Evolutionary conservation across 2,797 vertebrate genomes (phyloP).

Genomic region (Brachyalestes nurse): DNA sequence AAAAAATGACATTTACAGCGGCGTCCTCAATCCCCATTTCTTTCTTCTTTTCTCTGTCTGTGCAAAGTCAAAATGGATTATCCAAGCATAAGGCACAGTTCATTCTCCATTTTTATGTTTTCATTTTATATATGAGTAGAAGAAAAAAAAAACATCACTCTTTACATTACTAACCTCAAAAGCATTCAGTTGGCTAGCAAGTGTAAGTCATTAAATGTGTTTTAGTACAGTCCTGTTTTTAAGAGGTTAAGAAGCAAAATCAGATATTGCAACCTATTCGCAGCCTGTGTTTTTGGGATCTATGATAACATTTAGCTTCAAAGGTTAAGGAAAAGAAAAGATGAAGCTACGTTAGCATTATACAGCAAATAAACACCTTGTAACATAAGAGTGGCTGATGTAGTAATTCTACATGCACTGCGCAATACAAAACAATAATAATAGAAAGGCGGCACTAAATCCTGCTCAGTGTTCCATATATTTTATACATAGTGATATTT

Average conservation of each 20-base stretch:
- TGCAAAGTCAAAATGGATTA: conserved; percentile 1
- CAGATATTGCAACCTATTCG: not conserved
- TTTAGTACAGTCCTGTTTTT: not conserved
- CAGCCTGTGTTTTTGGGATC: not conserved
- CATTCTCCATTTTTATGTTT: not conserved
- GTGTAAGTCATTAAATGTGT: not conserved
- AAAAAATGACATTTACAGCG: not conserved
- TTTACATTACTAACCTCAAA: not conserved
- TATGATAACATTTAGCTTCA: not conserved
- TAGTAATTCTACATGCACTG: not conserved
- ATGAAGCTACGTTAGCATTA: not conserved
- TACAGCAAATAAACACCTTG: no score
- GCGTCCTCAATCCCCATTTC: not conserved
- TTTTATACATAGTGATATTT: not conserved
- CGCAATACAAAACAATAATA: not conserved
- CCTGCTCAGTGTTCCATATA: not conserved
- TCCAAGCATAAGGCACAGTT: not conserved
- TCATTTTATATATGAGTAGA: not conserved
- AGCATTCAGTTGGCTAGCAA: not conserved
- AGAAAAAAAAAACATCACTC: not conserved
- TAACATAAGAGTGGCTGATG: no score
- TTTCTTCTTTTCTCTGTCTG: not conserved
- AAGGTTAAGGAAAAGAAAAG: not conserved
- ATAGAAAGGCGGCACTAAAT: not conserved
- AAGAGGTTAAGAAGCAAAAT: not conserved